phyloP scores from a whole-genome alignment of 2,797 vertebrate genomes.

The Notolabrus celidotus region DNA sequence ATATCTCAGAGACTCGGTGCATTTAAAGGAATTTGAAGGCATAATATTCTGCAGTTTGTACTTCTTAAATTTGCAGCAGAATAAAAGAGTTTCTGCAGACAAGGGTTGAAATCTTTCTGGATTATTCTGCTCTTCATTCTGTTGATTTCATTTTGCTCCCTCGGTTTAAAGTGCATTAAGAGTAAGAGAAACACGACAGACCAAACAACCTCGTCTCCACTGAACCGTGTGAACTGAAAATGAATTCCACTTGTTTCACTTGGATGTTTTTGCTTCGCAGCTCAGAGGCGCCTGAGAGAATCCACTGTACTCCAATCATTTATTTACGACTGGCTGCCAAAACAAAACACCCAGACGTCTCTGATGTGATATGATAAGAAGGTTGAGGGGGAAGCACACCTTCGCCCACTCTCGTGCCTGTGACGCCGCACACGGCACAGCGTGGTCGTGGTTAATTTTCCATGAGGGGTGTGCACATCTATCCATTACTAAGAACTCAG shows the following conservation, averaged over 20 bases:
- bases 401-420: background rate
- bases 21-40: too few relatives aligned
- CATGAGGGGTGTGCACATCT: background rate
- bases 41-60: too few relatives aligned
- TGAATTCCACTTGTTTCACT: conserved; percentile 25
- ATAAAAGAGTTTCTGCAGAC: too few relatives aligned
- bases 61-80: too few relatives aligned
- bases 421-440: conserved; percentile 3
- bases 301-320: conserved; percentile 9
- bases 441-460: background rate
- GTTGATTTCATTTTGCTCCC: background rate
- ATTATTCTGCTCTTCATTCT: too few relatives aligned
- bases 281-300: background rate
- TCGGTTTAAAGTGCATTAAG: background rate
- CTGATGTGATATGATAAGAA: conserved; percentile 23
- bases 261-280: conserved; percentile 34
- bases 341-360: background rate
- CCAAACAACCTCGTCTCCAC: background rate
- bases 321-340: conserved; percentile 35
- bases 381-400: background rate
- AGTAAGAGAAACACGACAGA: conserved; percentile 1
- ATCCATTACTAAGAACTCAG: conserved; percentile 20
- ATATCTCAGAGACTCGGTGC: too few relatives aligned
- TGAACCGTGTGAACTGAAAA: conserved; percentile 17
- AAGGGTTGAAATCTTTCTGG: too few relatives aligned